phyloP scores from a whole-genome alignment of 35 echinoderm and acorn worm genomes.

The Apostichopus californicus region DNA sequence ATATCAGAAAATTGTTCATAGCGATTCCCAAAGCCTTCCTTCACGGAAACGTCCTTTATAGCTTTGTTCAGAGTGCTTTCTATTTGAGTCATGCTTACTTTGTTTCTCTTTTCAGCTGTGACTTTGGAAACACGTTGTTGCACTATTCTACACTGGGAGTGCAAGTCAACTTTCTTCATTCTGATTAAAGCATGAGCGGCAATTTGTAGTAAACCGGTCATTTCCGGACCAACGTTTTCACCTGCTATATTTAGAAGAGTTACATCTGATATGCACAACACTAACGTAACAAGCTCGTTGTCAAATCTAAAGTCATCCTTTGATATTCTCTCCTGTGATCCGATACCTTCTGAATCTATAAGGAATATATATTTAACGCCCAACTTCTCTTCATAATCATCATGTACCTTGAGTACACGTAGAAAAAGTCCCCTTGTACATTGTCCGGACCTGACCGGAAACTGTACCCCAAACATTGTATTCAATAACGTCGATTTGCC shows the following conservation, averaged over 20 bases:
- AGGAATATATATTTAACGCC: no score
- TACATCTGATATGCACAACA: slow-evolving; percentile 9
- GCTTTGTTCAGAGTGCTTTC: no score
- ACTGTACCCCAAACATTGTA: no score
- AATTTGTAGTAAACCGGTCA: neutral
- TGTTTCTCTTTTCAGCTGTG: no score
- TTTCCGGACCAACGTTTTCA: no score
- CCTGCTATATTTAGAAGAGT: neutral
- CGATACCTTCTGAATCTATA: neutral
- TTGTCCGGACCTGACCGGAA: no score
- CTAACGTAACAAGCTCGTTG: slow-evolving; percentile 30
- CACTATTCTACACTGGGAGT: slow-evolving; percentile 15
- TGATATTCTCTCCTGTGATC: neutral
- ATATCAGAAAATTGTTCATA: slow-evolving; percentile 25
- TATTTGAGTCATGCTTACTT: neutral
- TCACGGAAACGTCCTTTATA: neutral
- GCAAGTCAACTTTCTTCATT: slow-evolving; percentile 19
- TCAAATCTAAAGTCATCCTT: slow-evolving; percentile 4
- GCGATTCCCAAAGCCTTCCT: slow-evolving; percentile 6
- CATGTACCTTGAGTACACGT: no score
- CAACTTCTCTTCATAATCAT: no score
- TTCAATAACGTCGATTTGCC: no score
- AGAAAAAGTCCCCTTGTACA: no score
- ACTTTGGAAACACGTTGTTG: neutral
- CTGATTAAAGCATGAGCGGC: neutral